These are phyloP conservation scores for Nysson spinosus DNA, from an alignment of 2,888 invertebrate species.

Conservation along the genomic window DNA sequence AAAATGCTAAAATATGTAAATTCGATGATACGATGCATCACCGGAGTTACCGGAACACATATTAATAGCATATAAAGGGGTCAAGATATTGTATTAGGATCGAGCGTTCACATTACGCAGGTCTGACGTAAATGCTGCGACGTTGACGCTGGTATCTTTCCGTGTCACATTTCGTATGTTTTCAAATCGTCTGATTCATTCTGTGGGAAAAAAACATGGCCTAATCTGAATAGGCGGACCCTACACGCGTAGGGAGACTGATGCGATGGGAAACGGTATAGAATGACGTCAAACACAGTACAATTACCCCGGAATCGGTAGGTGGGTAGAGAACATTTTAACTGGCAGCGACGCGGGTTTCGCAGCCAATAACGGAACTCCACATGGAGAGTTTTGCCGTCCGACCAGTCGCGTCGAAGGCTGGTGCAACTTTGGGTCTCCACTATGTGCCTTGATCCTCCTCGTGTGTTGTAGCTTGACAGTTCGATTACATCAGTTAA, in stretches of 20 bases:
- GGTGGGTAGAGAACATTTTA: background rate
- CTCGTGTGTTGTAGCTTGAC: slow-evolving; percentile 22
- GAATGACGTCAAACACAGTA: slow-evolving; percentile 24
- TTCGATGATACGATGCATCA: too few relatives aligned
- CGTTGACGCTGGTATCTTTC: too few relatives aligned
- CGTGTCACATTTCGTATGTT: too few relatives aligned
- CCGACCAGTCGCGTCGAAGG: slow-evolving; percentile 26
- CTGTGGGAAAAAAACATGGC: too few relatives aligned
- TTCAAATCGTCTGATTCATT: too few relatives aligned
- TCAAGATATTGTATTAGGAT: too few relatives aligned
- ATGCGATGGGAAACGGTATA: slow-evolving; percentile 7
- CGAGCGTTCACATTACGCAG: too few relatives aligned
- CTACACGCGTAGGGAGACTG: background rate
- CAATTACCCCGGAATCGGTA: background rate
- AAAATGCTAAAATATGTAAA: too few relatives aligned
- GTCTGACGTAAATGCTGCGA: too few relatives aligned
- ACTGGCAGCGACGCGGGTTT: slow-evolving; percentile 14
- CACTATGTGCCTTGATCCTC: slow-evolving; percentile 6
- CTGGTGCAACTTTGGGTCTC: background rate
- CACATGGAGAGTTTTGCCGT: slow-evolving; percentile 18
- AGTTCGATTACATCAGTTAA: slow-evolving; percentile 43
- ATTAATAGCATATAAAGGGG: too few relatives aligned
- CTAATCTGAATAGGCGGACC: slow-evolving; percentile 16
- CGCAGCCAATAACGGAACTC: slow-evolving; percentile 35
- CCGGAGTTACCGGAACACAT: too few relatives aligned